These are phyloP conservation scores for Menidia menidia DNA, from an alignment of 2,797 vertebrate species.

Conservation along the genomic window DNA sequence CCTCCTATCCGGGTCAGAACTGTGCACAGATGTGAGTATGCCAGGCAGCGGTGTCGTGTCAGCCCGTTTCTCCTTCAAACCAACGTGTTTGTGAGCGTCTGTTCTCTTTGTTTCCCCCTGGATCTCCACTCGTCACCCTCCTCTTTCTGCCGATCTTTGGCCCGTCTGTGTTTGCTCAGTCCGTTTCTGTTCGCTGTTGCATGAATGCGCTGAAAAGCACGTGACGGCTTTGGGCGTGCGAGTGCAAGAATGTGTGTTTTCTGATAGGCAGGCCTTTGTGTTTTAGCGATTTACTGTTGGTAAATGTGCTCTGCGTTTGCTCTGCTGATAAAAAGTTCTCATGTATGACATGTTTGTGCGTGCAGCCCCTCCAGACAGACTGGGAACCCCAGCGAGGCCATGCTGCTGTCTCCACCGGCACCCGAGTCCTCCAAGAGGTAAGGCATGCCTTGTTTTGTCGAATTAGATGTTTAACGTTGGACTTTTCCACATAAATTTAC, in stretches of 20 bases:
- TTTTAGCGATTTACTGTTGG: slow-evolving; percentile 23
- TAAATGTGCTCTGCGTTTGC: slow-evolving; percentile 9
- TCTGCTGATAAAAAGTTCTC: slow-evolving; percentile 27
- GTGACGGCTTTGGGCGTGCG: slow-evolving; percentile 47
- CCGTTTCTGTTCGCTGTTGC: slow-evolving; percentile 73
- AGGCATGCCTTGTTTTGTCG: slow-evolving; percentile 8
- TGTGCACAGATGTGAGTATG: slow-evolving; percentile 54
- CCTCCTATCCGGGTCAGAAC: slow-evolving; percentile 35
- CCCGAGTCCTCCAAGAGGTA: slow-evolving; percentile 91
- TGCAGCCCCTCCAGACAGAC: slow-evolving; percentile 76
- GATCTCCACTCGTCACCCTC: slow-evolving; percentile 11
- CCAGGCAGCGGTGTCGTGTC: background rate
- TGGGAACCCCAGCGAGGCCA: slow-evolving; percentile 83
- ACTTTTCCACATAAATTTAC: background rate
- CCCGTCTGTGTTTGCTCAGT: slow-evolving; percentile 81
- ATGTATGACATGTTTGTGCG: slow-evolving; percentile 35
- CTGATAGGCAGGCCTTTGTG: slow-evolving; percentile 28
- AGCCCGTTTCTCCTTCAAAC: slow-evolving; percentile 1
- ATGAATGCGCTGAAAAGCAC: slow-evolving; percentile 64
- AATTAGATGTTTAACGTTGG: background rate
- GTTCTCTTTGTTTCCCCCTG: background rate
- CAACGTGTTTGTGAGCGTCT: background rate
- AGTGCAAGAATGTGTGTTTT: slow-evolving; percentile 52
- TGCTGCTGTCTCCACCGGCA: slow-evolving; percentile 84
- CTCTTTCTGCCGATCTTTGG: slow-evolving; percentile 64